Percentiles rank a stretch among this genome's conserved stretches.
Evolutionary conservation across 2,797 vertebrate species (phyloP).

Genomic region (Manis pentadactyla): DNA sequence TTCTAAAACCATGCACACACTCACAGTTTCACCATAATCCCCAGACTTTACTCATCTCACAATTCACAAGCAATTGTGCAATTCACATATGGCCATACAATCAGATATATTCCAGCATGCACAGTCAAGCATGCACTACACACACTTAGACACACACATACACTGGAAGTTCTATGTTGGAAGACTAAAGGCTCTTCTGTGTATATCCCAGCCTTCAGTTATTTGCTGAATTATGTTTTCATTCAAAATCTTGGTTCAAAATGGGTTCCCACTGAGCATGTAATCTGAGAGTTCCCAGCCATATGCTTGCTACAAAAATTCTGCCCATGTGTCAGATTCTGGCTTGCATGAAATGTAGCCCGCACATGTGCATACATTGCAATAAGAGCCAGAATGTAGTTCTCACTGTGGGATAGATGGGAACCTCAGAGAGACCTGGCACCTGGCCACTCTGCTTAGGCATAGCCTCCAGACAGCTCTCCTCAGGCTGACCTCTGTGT

Average conservation of each 20-base stretch:
- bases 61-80: neutral
- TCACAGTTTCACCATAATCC: neutral
- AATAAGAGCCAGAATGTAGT: conserved; percentile 68
- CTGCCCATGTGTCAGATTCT: conserved; percentile 79
- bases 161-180: neutral
- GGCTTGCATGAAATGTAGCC: conserved; percentile 72
- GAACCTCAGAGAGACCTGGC: conserved; percentile 54
- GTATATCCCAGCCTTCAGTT: conserved; percentile 28
- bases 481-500: neutral
- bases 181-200: neutral
- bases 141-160: neutral
- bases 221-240: conserved; percentile 64
- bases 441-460: conserved; percentile 32
- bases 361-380: conserved; percentile 55
- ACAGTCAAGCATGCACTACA: neutral
- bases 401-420: conserved; percentile 36
- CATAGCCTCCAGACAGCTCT: neutral
- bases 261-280: conserved; percentile 63
- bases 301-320: conserved; percentile 82
- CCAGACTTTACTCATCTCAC: neutral
- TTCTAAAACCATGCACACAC: neutral
- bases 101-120: neutral
- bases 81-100: neutral
- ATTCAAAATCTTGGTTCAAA: conserved; percentile 64
- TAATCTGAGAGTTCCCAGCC: conserved; percentile 73